These are phyloP conservation scores for Crambe crambe DNA, from an alignment of 37 sponge, comb jelly and placozoan species.

Conservation along the genomic window DNA sequence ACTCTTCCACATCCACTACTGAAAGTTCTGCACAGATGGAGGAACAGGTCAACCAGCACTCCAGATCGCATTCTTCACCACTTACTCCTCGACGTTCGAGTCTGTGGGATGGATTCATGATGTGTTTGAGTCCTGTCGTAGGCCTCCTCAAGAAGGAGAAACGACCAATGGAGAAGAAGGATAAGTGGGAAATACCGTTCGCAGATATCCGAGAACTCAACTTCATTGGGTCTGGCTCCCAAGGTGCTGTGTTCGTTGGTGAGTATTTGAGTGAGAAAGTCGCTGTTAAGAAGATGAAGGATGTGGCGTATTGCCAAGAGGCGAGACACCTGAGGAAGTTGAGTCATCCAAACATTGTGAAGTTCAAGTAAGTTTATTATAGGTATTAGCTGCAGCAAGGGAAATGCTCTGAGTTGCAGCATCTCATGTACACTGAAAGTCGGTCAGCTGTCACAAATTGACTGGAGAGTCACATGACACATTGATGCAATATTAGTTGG, in stretches of 20 bases:
- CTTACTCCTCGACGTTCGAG: background rate
- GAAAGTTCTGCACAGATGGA: background rate
- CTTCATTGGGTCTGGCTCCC: conserved; percentile 77
- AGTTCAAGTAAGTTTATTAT: conserved; percentile 63
- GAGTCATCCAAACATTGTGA: conserved; percentile 75
- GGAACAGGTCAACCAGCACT: background rate
- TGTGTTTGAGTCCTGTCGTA: conserved; percentile 21
- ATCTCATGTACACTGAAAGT: too few relatives aligned
- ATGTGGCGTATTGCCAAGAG: conserved; percentile 60
- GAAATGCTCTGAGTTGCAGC: too few relatives aligned
- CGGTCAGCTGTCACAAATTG: too few relatives aligned
- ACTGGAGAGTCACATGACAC: too few relatives aligned
- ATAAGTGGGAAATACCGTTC: conserved; percentile 65
- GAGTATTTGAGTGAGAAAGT: conserved; percentile 56
- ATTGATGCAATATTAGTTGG: too few relatives aligned
- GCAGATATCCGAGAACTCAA: conserved; percentile 73
- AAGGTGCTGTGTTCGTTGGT: conserved; percentile 83
- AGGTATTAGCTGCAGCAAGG: too few relatives aligned
- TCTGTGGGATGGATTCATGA: conserved; percentile 15
- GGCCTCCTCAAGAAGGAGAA: conserved; percentile 12
- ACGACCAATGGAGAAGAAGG: background rate
- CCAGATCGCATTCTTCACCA: background rate
- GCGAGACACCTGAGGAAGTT: conserved; percentile 62
- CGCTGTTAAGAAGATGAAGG: conserved; percentile 88
- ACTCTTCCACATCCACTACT: background rate